These are phyloP conservation scores for Drosophila niveifrons DNA, from an alignment of 2,888 invertebrate genomes.

Conservation along the genomic window DNA sequence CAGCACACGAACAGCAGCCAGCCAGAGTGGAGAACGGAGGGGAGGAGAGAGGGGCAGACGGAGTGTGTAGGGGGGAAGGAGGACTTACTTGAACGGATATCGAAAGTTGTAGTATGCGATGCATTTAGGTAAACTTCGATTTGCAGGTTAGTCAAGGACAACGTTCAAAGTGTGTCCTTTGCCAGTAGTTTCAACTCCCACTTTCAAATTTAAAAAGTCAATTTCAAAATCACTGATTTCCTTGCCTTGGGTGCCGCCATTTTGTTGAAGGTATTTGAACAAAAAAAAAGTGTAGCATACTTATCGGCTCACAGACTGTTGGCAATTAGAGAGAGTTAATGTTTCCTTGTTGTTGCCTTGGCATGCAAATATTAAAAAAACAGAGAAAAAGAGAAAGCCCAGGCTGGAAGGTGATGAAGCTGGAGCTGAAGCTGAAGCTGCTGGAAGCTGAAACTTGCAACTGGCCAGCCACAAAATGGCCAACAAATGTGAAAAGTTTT, in stretches of 20 bases:
- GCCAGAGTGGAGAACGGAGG: not conserved
- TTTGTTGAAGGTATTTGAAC: not conserved
- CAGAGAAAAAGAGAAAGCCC: too few relatives aligned
- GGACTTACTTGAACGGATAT: not conserved
- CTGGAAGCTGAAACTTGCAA: slow-evolving; percentile 47
- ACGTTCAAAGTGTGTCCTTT: not conserved
- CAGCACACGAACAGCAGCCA: slow-evolving; percentile 38
- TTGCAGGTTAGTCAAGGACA: not conserved
- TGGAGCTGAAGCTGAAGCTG: too few relatives aligned
- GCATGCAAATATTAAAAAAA: slow-evolving; percentile 45
- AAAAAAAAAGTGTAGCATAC: slow-evolving; percentile 22
- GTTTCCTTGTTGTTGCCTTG: too few relatives aligned
- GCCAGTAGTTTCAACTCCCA: too few relatives aligned
- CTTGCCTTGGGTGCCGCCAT: too few relatives aligned
- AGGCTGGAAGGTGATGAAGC: not conserved
- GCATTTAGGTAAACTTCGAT: not conserved
- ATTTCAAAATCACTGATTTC: too few relatives aligned
- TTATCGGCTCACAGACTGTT: slow-evolving; percentile 42
- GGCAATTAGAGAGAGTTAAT: not conserved
- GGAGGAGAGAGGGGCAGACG: not conserved
- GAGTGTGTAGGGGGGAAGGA: not conserved
- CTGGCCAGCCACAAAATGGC: slow-evolving; percentile 61
- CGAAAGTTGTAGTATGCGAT: not conserved
- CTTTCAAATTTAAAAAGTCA: too few relatives aligned
- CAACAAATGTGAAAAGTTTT: slow-evolving; percentile 77